A percentile compares a stretch with the other conserved stretches of the same genome.
phyloP scores from a whole-genome alignment of 2,888 invertebrate genomes.

The Unio pictorum region DNA sequence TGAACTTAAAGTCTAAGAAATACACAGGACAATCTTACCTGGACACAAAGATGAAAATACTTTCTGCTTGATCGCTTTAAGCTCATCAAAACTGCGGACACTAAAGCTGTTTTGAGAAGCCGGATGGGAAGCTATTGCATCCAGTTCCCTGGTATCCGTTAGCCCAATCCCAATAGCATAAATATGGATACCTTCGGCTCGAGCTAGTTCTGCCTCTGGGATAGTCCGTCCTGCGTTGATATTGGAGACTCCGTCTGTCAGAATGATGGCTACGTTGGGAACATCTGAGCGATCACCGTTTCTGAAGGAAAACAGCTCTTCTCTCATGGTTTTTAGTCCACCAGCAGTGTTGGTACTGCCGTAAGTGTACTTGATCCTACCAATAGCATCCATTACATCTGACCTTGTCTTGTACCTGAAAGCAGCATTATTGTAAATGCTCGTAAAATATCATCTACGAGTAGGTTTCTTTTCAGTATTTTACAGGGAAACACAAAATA shows the following conservation, averaged over 20 bases:
- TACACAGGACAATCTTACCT: constrained; percentile 2
- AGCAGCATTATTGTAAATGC: constrained; percentile 32
- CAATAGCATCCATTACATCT: constrained; percentile 47
- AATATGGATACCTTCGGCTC: constrained; percentile 30
- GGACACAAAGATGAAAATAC: constrained; percentile 27
- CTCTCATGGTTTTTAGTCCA: constrained; percentile 45
- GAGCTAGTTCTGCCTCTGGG: constrained; percentile 45
- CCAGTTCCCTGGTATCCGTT: constrained; percentile 43
- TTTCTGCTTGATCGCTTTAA: constrained; percentile 23
- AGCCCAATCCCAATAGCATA: constrained; percentile 49
- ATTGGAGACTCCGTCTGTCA: constrained; percentile 63
- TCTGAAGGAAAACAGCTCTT: constrained; percentile 49
- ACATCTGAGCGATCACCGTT: constrained; percentile 58
- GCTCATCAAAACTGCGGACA: constrained; percentile 39
- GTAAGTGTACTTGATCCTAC: constrained; percentile 48
- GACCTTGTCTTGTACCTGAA: constrained; percentile 23
- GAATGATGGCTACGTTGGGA: constrained; percentile 44
- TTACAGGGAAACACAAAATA: too few species aligned
- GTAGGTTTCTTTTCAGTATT: too few species aligned
- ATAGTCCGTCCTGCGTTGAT: constrained; percentile 50
- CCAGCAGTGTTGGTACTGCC: constrained; percentile 62
- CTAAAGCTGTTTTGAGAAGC: constrained; percentile 35
- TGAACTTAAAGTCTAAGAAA: too few species aligned
- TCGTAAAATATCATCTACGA: constrained; percentile 21
- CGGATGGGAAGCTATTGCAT: constrained; percentile 45